Conservation (phyloP, 2,113 vertebrate species). For the Misgurnus mizolepis region DNA sequence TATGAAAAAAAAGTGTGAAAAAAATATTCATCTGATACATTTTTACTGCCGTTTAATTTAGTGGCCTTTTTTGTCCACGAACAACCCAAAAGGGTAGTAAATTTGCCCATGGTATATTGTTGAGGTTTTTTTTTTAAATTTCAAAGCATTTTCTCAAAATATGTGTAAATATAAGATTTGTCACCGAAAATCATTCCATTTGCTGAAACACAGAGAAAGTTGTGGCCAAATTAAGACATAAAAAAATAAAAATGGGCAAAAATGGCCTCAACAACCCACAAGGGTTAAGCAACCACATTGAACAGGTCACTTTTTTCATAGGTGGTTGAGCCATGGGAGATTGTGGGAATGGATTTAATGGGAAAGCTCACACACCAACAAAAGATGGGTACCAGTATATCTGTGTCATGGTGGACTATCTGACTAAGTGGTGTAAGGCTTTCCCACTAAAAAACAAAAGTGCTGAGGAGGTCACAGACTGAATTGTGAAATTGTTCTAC, state of each 20-base stretch:
- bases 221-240: neutral
- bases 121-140: no score
- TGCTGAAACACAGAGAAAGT: no score
- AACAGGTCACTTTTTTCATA: neutral
- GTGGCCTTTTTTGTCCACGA: no score
- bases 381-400: neutral
- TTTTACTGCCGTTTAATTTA: no score
- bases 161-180: no score
- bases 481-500: neutral
- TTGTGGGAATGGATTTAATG: conserved; percentile 7
- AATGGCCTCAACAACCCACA: no score
- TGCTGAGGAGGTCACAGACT: neutral
- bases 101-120: no score
- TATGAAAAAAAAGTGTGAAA: no score
- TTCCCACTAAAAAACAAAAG: conserved; percentile 17
- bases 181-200: no score
- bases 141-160: no score
- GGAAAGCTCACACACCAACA: neutral
- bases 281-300: neutral
- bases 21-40: no score
- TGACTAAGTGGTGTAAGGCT: conserved; percentile 17
- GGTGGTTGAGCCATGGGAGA: neutral
- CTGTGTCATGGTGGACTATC: neutral
- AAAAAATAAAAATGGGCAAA: neutral
- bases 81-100: no score